Evolutionary conservation across 2,888 invertebrate genomes (phyloP).

Genomic region (Melanophora roralis): DNA sequence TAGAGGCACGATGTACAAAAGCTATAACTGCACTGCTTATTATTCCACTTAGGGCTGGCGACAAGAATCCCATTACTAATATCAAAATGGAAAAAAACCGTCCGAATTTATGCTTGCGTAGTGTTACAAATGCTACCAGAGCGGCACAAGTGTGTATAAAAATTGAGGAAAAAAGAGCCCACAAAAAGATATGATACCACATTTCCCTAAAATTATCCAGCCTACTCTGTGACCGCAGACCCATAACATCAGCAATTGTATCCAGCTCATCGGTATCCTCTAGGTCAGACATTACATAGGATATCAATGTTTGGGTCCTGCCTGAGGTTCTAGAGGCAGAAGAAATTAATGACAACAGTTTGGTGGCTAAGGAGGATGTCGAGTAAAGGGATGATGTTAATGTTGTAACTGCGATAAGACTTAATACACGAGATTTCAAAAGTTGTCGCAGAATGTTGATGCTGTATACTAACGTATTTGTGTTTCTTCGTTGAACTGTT

Average conservation of each 20-base stretch:
- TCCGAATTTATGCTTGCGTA: slow-evolving; percentile 95
- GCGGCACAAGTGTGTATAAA: slow-evolving; percentile 95
- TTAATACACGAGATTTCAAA: slow-evolving; percentile 20
- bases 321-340: not conserved
- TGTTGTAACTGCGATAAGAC: slow-evolving; percentile 37
- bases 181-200: slow-evolving; percentile 98
- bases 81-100: slow-evolving; percentile 94
- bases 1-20: slow-evolving; percentile 94
- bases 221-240: slow-evolving; percentile 82
- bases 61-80: slow-evolving; percentile 91
- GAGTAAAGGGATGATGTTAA: slow-evolving; percentile 41
- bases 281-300: slow-evolving; percentile 71
- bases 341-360: slow-evolving; percentile 49
- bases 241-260: slow-evolving; percentile 84
- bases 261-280: slow-evolving; percentile 80
- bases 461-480: not conserved
- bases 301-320: slow-evolving; percentile 6
- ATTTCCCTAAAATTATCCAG: slow-evolving; percentile 90
- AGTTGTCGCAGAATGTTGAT: slow-evolving; percentile 49
- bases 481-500: not conserved
- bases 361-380: slow-evolving; percentile 42
- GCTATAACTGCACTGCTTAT: slow-evolving; percentile 95
- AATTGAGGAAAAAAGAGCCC: slow-evolving; percentile 95
- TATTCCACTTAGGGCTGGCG: slow-evolving; percentile 92
- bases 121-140: slow-evolving; percentile 91